Percentiles rank a stretch among this genome's conserved stretches.
These are phyloP conservation scores for Platyura marginata DNA, from an alignment of 1,140 invertebrate species.

Conservation along the genomic window DNA sequence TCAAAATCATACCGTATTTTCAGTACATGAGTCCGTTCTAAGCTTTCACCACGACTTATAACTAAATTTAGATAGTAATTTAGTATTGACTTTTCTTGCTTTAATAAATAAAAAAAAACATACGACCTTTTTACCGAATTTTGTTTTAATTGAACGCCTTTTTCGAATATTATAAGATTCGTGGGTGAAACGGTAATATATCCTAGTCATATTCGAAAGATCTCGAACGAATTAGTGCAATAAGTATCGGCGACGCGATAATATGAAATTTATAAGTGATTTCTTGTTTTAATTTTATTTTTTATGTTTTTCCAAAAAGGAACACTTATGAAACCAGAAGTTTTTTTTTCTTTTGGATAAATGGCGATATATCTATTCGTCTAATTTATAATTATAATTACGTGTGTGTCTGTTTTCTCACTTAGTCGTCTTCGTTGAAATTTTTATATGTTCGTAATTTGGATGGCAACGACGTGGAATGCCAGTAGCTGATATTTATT, in stretches of 20 bases:
- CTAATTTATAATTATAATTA: neutral
- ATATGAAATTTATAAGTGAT: too few relatives aligned
- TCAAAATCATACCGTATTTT: neutral
- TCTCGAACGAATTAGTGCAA: neutral
- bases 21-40: neutral
- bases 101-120: neutral
- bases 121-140: neutral
- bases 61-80: neutral
- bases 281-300: too few relatives aligned
- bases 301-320: neutral
- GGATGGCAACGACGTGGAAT: neutral
- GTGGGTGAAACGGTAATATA: neutral
- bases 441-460: neutral
- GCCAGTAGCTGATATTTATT: neutral
- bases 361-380: neutral
- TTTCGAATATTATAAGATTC: too few relatives aligned
- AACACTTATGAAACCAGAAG: neutral
- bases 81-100: neutral
- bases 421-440: too few relatives aligned
- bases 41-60: neutral
- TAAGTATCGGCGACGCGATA: too few relatives aligned
- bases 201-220: neutral
- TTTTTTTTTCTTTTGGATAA: neutral
- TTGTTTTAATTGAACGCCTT: neutral
- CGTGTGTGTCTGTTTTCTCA: neutral